Percentiles rank a stretch among this genome's conserved stretches.
Evolutionary conservation across 2,888 invertebrate species (phyloP).

Genomic region (Andrena flavipes): DNA sequence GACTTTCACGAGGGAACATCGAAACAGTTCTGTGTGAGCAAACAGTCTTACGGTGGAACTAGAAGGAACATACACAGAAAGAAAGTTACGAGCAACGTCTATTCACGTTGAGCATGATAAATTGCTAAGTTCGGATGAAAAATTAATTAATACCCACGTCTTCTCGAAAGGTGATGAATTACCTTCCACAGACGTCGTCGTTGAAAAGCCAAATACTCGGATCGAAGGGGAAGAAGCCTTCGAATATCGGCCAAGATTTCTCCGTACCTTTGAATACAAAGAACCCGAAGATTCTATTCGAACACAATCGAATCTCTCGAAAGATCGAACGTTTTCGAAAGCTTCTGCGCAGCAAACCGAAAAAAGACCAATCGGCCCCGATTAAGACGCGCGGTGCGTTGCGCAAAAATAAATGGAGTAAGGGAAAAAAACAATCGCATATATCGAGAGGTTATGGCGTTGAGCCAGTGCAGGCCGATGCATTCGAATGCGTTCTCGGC

Average conservation of each 20-base stretch:
- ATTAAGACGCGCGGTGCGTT: conserved; percentile 36
- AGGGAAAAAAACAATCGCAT: conserved; percentile 10
- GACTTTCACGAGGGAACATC: conserved; percentile 33
- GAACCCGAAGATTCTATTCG: background rate
- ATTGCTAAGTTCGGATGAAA: conserved; percentile 2
- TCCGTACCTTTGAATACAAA: background rate
- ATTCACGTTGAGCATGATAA: background rate
- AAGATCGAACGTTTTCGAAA: background rate
- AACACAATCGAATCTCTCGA: background rate
- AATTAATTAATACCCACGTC: conserved; percentile 1
- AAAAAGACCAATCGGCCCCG: conserved; percentile 3
- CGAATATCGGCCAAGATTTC: background rate
- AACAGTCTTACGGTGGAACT: background rate
- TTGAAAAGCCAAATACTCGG: too few species aligned
- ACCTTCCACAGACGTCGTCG: background rate
- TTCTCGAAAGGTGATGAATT: conserved; percentile 6
- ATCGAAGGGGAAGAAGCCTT: too few species aligned
- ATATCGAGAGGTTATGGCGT: conserved; percentile 34
- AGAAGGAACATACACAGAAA: background rate
- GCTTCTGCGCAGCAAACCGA: background rate
- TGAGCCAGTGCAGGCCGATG: conserved; percentile 28
- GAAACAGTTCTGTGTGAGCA: background rate
- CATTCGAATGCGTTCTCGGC: conserved; percentile 20
- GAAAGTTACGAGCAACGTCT: background rate
- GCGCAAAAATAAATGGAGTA: conserved; percentile 27